Conservation (phyloP, 2,888 invertebrate genomes). For the Cephus spinipes region DNA sequence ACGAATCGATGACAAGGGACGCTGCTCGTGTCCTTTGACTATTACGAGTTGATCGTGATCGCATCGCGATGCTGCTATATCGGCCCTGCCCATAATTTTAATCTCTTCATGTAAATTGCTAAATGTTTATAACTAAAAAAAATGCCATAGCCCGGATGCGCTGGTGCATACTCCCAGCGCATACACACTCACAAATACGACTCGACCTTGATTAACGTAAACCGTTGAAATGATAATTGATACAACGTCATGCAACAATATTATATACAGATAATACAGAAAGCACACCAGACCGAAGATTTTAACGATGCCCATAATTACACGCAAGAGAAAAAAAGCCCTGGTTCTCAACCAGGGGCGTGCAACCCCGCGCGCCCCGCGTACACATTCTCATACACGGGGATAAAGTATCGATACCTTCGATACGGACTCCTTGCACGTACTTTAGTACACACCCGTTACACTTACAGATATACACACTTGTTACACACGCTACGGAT, state of each 20-base stretch:
- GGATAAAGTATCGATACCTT: conserved; percentile 15
- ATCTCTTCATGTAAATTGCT: conserved; percentile 68
- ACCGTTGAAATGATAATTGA: conserved; percentile 40
- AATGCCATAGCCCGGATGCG: conserved; percentile 68
- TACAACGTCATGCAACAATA: conserved; percentile 40
- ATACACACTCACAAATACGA: conserved; percentile 67
- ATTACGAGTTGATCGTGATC: not conserved
- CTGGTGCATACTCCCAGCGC: conserved; percentile 68
- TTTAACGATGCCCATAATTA: conserved; percentile 1
- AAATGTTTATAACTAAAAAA: conserved; percentile 66
- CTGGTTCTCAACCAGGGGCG: conserved; percentile 51
- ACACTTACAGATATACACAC: conserved; percentile 46
- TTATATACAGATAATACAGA: conserved; percentile 32
- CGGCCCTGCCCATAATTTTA: conserved; percentile 64
- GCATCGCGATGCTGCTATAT: conserved; percentile 38
- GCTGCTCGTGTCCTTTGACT: conserved; percentile 8
- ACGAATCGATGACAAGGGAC: not conserved
- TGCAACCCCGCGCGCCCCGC: conserved; percentile 58
- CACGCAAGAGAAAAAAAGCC: conserved; percentile 44
- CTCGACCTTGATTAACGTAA: conserved; percentile 63
- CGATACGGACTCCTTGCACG: conserved; percentile 33
- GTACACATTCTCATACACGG: conserved; percentile 51
- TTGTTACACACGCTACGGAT: conserved; percentile 62
- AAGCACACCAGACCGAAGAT: conserved; percentile 7
- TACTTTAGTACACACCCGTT: conserved; percentile 36